Conservation (phyloP, 2,113 vertebrate genomes). For the Lagopus leucura region DNA sequence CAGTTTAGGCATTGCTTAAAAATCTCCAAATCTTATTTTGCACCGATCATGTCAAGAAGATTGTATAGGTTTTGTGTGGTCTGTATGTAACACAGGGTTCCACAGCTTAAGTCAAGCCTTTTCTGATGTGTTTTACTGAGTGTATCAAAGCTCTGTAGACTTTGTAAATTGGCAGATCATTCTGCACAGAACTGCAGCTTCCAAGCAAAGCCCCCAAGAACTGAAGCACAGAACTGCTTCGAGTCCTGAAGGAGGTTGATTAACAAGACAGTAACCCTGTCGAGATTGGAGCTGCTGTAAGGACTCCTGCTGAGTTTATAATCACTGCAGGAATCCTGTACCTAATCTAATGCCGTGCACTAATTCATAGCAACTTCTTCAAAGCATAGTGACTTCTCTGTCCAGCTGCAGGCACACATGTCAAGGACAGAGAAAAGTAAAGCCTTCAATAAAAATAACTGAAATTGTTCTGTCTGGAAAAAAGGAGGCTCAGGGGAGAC, state of each 20-base stretch:
- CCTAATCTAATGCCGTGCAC: constrained; percentile 35
- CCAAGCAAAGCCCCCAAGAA: neutral
- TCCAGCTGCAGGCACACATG: neutral
- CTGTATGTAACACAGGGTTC: neutral
- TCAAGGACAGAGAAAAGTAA: neutral
- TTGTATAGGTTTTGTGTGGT: neutral
- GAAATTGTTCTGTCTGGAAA: too few relatives aligned
- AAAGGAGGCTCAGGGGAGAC: too few relatives aligned
- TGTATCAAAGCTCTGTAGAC: neutral
- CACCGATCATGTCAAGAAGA: neutral
- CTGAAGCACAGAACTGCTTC: neutral
- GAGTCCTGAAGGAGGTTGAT: constrained; percentile 47
- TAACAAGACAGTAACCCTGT: constrained; percentile 58
- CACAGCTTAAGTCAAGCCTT: neutral
- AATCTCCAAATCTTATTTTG: neutral
- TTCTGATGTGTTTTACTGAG: constrained; percentile 11
- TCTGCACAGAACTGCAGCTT: neutral
- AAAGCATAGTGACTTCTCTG: constrained; percentile 8
- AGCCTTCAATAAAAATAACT: neutral
- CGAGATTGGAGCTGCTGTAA: neutral
- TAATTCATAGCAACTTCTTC: constrained; percentile 37
- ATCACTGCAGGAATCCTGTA: constrained; percentile 51
- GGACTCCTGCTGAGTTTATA: constrained; percentile 39
- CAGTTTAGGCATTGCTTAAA: neutral
- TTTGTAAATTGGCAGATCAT: constrained; percentile 7